Base-by-base conservation (phyloP, 53 echinoderm and acorn worm species). In the Holothuria leucospilota region DNA sequence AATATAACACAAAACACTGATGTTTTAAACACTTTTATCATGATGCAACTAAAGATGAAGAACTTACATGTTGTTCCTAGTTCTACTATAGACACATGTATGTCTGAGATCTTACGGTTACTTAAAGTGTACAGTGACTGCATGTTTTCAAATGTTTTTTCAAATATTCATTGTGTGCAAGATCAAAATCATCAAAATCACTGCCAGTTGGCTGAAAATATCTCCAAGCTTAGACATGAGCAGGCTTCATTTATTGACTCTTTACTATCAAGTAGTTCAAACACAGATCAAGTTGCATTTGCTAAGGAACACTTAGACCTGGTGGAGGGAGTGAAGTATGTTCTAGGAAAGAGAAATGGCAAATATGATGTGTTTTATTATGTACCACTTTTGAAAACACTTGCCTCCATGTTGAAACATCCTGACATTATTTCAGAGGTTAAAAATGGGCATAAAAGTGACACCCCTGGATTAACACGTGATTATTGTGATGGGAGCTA, bases 391-490 rank as follows among this genome's bases (percentile, higher is more conserved):
- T 13, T 84, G 16, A 21, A 39, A 84, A 84, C 84, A 39, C 18
- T 84, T 29, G 24, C 59, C 25, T 60, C 84, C 13, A 59, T 84
- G 49, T 83, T 89, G 6, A 74, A 51, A 13, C 71, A 84, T 84
- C 62, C 70, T 84, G 84, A 89, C 73, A 84, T 89, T 13, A 29
- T 89, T 89, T 59, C 84, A 84, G 84, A 89, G 29, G 66, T 89
- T n/a, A 60, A 70, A 61, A 71, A 84, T 72, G 89, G 89, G 16
- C 89, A 89, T 67, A 59, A 26, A 41, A 39, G 60, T 41, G 60
- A 73, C 14, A 38, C 41, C 23, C 71, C 20, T 29, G 27, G 29
- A 5, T 61, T 59, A 34, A 27, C 74, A 25, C 27, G 63, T 38
- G 89, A 89, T 63, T 89, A 84, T 34, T 89, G 89, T 65, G 89